These are phyloP conservation scores for Tauraco erythrolophus DNA, from an alignment of 2,113 vertebrate species.

Conservation along the genomic window DNA sequence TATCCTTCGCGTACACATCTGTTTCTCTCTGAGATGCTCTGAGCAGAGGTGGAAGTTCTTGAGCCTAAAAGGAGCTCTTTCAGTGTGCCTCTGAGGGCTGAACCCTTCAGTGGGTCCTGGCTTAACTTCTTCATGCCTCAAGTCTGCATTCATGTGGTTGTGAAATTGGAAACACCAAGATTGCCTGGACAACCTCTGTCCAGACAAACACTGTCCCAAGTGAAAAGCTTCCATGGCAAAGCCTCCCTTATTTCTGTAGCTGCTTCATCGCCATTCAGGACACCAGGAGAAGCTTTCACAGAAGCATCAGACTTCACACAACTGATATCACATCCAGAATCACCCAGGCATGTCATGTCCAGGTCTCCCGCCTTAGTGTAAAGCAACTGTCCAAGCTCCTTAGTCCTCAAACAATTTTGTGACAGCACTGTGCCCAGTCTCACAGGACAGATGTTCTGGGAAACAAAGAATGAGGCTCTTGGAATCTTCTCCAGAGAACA, in stretches of 20 bases:
- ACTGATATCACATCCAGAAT: background rate
- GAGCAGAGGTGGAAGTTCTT: background rate
- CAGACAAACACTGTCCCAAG: background rate
- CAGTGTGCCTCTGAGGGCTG: background rate
- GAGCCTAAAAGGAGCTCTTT: background rate
- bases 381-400: background rate
- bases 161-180: background rate
- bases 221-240: background rate
- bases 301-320: background rate
- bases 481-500: background rate
- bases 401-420: background rate
- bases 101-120: background rate
- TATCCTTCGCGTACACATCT: background rate
- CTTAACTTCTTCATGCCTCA: background rate
- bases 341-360: rapidly evolving
- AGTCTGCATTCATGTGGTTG: rapidly evolving
- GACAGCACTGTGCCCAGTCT: background rate
- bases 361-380: background rate
- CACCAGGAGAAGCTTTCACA: background rate
- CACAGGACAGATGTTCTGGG: background rate
- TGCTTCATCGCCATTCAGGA: background rate
- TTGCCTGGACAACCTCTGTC: background rate
- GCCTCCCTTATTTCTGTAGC: background rate
- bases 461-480: background rate
- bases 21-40: background rate